Evolutionary conservation across 2,888 invertebrate genomes (phyloP).

Genomic region (Ochlodes sylvanus): DNA sequence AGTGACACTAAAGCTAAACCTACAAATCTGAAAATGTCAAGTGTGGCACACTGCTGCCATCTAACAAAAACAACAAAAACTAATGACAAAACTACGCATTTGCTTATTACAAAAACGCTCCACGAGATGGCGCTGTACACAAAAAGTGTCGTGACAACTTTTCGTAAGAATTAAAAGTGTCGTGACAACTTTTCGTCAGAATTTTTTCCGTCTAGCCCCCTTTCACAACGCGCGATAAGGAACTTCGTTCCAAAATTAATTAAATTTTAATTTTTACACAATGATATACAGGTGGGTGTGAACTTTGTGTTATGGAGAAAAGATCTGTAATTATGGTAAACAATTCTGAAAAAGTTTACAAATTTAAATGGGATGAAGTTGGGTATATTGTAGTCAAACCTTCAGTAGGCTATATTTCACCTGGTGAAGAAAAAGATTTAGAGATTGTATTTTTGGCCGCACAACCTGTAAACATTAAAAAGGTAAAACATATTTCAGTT

Average conservation of each 20-base stretch:
- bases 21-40: too few species aligned
- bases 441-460: slow-evolving; percentile 71
- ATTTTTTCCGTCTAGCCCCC: too few species aligned
- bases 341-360: slow-evolving; percentile 78
- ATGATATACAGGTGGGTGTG: slow-evolving; percentile 66
- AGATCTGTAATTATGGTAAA: slow-evolving; percentile 73
- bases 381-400: slow-evolving; percentile 68
- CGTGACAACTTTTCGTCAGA: too few species aligned
- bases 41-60: too few species aligned
- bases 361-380: slow-evolving; percentile 67
- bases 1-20: too few species aligned
- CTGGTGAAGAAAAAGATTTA: slow-evolving; percentile 78
- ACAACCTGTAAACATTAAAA: slow-evolving; percentile 59
- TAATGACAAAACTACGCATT: too few species aligned
- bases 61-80: too few species aligned
- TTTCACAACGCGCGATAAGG: too few species aligned
- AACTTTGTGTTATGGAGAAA: slow-evolving; percentile 64
- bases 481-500: slow-evolving; percentile 51
- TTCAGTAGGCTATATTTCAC: slow-evolving; percentile 74
- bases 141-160: too few species aligned
- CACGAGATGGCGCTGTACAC: too few species aligned
- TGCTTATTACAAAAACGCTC: too few species aligned
- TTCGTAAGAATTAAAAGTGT: too few species aligned
- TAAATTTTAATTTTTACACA: not conserved
- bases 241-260: not conserved